Percentiles rank a stretch among this genome's conserved stretches.
Conservation (phyloP, 2,797 vertebrate genomes). For the Champsocephalus esox region DNA sequence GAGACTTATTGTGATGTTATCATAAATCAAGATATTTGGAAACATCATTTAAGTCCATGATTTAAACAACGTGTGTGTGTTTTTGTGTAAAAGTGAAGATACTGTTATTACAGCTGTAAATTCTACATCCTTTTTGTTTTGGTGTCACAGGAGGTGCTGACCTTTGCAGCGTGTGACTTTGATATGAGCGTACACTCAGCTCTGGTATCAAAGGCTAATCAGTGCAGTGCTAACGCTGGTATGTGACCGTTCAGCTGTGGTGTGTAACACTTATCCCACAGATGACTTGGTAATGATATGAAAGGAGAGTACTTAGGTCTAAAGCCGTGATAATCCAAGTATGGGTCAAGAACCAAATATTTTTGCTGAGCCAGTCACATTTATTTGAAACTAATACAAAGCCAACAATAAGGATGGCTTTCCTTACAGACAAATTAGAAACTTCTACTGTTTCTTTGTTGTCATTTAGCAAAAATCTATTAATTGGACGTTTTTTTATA, state of each 20-base stretch:
- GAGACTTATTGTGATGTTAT: too few relatives aligned
- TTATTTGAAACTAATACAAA: not conserved
- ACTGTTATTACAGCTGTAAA: not conserved
- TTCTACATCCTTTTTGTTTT: not conserved
- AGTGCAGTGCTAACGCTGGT: slow-evolving; percentile 20
- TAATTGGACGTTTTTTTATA: slow-evolving; percentile 5
- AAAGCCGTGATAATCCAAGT: not conserved
- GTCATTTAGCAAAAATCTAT: slow-evolving; percentile 17
- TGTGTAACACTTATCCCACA: slow-evolving; percentile 20
- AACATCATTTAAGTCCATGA: too few relatives aligned
- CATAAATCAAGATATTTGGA: too few relatives aligned
- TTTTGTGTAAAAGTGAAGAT: not conserved
- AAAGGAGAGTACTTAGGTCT: slow-evolving; percentile 17
- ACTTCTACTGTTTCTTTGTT: not conserved
- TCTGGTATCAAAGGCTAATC: slow-evolving; percentile 29
- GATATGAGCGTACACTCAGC: not conserved
- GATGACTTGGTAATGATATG: slow-evolving; percentile 14
- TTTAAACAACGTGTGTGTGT: not conserved
- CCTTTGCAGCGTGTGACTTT: slow-evolving; percentile 24
- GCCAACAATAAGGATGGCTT: not conserved
- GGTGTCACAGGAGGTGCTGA: not conserved
- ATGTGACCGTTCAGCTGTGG: slow-evolving; percentile 21
- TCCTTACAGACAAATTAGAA: not conserved
- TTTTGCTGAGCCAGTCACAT: not conserved
- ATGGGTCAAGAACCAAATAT: not conserved